A percentile compares a stretch with the other conserved stretches of the same genome.
These are phyloP conservation scores for Teleiodes luculella DNA, from an alignment of 2,888 invertebrate genomes.

Conservation along the genomic window DNA sequence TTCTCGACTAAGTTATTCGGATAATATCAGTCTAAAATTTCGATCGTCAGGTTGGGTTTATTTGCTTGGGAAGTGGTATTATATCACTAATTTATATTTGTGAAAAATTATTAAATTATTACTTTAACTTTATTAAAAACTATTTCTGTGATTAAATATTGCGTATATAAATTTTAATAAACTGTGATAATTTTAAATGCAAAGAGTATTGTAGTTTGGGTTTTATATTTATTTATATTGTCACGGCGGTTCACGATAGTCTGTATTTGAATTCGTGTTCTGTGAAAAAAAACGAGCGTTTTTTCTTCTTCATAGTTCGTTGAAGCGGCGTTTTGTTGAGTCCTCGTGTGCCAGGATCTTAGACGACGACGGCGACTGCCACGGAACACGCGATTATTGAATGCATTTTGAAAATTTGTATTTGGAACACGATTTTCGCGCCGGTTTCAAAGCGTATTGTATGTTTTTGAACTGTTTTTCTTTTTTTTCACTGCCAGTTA, in stretches of 20 bases:
- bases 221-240: constrained; percentile 45
- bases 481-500: constrained; percentile 1
- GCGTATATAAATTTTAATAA: constrained; percentile 55
- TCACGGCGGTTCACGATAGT: constrained; percentile 36
- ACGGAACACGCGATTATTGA: constrained; percentile 16
- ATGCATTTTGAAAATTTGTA: constrained; percentile 24
- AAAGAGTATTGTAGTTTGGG: constrained; percentile 13
- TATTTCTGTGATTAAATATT: constrained; percentile 64
- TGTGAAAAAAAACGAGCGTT: constrained; percentile 41
- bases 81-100: constrained; percentile 46
- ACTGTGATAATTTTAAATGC: constrained; percentile 46
- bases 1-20: constrained; percentile 57
- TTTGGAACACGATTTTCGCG: constrained; percentile 14
- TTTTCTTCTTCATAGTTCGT: constrained; percentile 76
- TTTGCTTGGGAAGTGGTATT: constrained; percentile 62
- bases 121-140: constrained; percentile 38
- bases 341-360: constrained; percentile 31
- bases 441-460: constrained; percentile 13
- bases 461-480: constrained; percentile 15
- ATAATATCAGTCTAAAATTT: constrained; percentile 78
- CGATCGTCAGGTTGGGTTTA: constrained; percentile 72
- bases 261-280: constrained; percentile 9
- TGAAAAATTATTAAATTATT: constrained; percentile 29
- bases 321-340: constrained; percentile 30
- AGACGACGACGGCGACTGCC: constrained; percentile 13